A percentile compares a stretch with the other conserved stretches of the same genome.
phyloP scores from a whole-genome alignment of 2,888 invertebrate species.

The Caenorhabditis plicata region DNA sequence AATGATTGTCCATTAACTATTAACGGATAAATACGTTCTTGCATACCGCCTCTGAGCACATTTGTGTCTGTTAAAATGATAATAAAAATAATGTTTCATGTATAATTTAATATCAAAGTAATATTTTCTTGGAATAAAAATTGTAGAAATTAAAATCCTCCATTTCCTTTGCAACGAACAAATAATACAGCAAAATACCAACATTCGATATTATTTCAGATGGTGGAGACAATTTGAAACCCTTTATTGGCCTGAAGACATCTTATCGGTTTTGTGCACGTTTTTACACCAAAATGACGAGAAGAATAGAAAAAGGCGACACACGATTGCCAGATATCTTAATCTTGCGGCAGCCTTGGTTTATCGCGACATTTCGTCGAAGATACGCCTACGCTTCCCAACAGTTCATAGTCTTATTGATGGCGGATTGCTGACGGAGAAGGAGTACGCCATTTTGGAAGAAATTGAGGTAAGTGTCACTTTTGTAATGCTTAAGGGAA shows the following conservation, averaged over 20 bases:
- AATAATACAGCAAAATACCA: background rate
- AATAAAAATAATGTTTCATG: conserved; percentile 2
- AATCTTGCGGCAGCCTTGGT: conserved; percentile 48
- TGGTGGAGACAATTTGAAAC: conserved; percentile 55
- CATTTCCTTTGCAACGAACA: no score
- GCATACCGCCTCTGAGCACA: no score
- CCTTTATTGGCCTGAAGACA: conserved; percentile 50
- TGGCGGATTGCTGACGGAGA: conserved; percentile 43
- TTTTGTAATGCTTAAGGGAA: background rate
- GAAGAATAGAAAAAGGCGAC: conserved; percentile 35
- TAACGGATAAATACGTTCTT: no score
- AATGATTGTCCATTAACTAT: no score
- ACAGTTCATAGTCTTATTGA: conserved; percentile 31
- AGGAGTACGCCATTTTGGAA: conserved; percentile 43
- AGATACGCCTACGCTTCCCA: conserved; percentile 55
- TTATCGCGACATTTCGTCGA: conserved; percentile 50
- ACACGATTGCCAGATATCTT: conserved; percentile 51
- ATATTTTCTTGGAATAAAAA: no score
- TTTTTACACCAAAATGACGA: conserved; percentile 42
- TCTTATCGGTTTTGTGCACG: conserved; percentile 42
- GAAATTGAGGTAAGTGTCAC: conserved; percentile 28
- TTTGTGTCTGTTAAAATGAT: no score
- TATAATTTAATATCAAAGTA: background rate
- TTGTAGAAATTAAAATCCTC: no score
- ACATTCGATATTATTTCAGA: conserved; percentile 4